phyloP scores from a whole-genome alignment of 2,113 vertebrate genomes.

The Gadus macrocephalus region DNA sequence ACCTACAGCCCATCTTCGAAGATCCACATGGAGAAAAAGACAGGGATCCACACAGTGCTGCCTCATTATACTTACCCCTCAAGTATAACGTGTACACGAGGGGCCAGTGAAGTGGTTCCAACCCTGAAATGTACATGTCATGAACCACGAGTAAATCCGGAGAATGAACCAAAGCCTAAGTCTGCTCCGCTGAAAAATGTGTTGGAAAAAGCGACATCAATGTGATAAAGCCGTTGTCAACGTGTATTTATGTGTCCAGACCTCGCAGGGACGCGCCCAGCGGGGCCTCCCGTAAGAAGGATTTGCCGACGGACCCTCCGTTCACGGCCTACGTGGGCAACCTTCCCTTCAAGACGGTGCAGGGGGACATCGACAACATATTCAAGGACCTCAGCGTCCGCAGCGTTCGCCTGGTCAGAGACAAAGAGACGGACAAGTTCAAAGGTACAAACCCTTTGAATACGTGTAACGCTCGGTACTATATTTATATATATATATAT shows the following conservation, averaged over 20 bases:
- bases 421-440: constrained; percentile 99
- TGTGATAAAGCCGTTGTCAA: background rate
- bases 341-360: constrained; percentile 94
- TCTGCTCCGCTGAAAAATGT: background rate
- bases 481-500: no score
- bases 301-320: constrained; percentile 93
- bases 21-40: no score
- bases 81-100: no score
- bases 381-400: constrained; percentile 93
- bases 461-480: no score
- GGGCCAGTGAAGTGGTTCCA: no score
- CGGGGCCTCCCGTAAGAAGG: constrained; percentile 89
- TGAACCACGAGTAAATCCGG: no score
- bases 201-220: background rate
- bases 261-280: constrained; percentile 79
- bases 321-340: constrained; percentile 97
- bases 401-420: constrained; percentile 93
- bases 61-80: no score
- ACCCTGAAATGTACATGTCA: no score
- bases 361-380: constrained; percentile 96
- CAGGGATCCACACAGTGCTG: no score
- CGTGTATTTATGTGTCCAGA: constrained; percentile 55
- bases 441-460: constrained; percentile 77
- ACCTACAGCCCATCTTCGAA: no score
- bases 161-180: no score